phyloP scores from a whole-genome alignment of 2,113 vertebrate genomes.

The Poecile atricapillus region DNA sequence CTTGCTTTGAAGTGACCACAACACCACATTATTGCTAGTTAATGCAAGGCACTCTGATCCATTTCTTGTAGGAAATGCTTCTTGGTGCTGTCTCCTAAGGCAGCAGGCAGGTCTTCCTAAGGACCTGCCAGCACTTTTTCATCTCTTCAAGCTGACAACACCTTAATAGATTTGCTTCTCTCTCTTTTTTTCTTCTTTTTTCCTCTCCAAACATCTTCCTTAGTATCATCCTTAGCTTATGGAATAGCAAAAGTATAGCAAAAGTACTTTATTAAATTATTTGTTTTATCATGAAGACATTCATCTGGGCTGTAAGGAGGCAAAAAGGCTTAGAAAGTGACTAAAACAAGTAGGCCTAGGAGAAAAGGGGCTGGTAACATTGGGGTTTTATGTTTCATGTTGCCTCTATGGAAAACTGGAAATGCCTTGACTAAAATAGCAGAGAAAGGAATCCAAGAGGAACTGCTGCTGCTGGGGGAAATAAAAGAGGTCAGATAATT shows the following conservation, averaged over 20 bases:
- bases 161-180: neutral
- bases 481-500: neutral
- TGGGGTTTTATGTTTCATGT: neutral
- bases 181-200: neutral
- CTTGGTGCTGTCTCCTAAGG: neutral
- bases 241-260: neutral
- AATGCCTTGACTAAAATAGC: neutral
- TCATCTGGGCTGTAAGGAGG: neutral
- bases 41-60: neutral
- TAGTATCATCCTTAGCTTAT: neutral
- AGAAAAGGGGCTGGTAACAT: neutral
- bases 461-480: neutral
- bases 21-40: neutral
- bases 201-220: neutral
- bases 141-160: neutral
- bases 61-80: neutral
- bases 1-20: conserved; percentile 15
- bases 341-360: neutral
- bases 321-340: neutral
- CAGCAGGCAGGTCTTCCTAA: neutral
- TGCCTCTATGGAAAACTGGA: neutral
- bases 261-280: neutral
- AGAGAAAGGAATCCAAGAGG: neutral
- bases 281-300: neutral
- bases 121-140: neutral